Evolutionary conservation across 2,113 vertebrate species (phyloP), one percentile per base, ranked within the genome.

Genomic region (Boleophthalmus pectinirostris): DNA sequence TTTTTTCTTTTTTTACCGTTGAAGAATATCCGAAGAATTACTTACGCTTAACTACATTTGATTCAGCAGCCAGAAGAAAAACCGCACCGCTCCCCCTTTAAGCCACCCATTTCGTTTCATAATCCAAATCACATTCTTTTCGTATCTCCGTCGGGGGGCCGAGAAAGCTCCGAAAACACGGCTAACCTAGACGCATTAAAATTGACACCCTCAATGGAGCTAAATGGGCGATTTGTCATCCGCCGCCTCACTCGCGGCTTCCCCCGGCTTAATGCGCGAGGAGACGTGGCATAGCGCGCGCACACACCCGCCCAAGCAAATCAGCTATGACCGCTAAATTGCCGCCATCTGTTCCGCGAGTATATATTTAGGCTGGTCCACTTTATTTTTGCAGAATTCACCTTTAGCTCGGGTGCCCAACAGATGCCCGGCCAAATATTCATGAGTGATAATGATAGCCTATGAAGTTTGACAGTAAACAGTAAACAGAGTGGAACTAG

Each of bases 201-300:
- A 75, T 12, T 86, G 83, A 87, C 81, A 87, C 79, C 70, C 81
- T 85, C 78, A 88, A 88, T 86, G 70, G 83, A 58, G 82, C 82
- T 86, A 90, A 87, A 90, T 82, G 85, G 83, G 72, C 74, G 80
- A 85, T 90, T 90, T 88, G 88, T 88, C 82, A 83, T 84, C 83
- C 81, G 64, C 78, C 81, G 72, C 80, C 80, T 81, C 78, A 75
- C 85, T 87, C 85, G 71, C 78, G 78, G 68, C 73, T 81, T 70
- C 68, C 56, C 72, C 78, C 84, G 21, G 75, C 73, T 68, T 81
- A 81, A 85, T 84, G 82, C 82, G 61, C 73, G 68, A 75, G 72
- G 73, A 16, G 65, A 74, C 72, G 18, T 16, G 63, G 70, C 70
- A 49, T 45, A 66, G 69, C 35, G 51, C 69, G 69, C 35, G 51